Conservation (phyloP, 2,888 invertebrate species). For the Arctia plantaginis region DNA sequence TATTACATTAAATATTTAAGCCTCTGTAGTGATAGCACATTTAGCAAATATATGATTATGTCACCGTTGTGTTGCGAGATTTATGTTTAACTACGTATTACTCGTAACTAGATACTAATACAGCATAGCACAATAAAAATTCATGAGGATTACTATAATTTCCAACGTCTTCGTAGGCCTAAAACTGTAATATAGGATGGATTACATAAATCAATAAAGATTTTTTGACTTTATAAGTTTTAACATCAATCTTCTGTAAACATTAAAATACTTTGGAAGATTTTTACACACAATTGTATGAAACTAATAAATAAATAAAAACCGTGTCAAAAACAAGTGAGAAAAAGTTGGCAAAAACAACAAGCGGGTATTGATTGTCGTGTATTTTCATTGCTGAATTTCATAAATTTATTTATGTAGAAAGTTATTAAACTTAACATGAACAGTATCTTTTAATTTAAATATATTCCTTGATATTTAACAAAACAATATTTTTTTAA, state of each 20-base stretch:
- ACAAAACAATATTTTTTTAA: background rate
- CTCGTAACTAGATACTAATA: background rate
- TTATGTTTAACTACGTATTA: background rate
- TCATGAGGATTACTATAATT: background rate
- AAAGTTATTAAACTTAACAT: background rate
- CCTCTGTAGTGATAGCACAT: background rate
- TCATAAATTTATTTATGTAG: background rate
- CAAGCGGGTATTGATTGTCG: conserved; percentile 4
- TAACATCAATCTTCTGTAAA: background rate
- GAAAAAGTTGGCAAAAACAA: conserved; percentile 26
- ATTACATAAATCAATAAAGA: too few relatives aligned
- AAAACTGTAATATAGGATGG: too few relatives aligned
- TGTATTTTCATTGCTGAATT: background rate
- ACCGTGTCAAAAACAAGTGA: conserved; percentile 23
- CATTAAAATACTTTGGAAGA: background rate
- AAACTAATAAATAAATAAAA: conserved; percentile 20
- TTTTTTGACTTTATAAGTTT: background rate
- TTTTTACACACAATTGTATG: conserved; percentile 21
- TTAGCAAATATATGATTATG: background rate
- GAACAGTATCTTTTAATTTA: background rate
- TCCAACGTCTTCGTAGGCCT: background rate
- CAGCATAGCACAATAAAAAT: background rate
- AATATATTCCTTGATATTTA: background rate
- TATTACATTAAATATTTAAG: background rate
- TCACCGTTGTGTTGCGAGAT: background rate